These are phyloP conservation scores for Crenichthys baileyi DNA, from an alignment of 2,797 vertebrate species.

Conservation along the genomic window DNA sequence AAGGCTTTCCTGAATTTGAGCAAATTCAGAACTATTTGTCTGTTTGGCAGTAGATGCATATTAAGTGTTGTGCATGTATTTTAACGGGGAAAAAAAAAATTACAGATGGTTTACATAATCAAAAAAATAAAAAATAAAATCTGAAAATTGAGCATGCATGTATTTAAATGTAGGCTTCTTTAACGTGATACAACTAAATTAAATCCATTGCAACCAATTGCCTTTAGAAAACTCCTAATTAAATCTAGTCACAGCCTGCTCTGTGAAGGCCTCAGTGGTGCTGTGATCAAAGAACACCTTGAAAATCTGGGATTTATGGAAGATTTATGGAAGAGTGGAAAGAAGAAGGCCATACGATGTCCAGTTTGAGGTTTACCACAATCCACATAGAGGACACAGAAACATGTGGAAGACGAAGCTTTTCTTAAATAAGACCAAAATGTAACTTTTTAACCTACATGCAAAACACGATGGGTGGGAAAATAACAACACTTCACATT, in stretches of 20 bases:
- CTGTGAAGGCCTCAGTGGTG: not conserved
- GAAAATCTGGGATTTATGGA: not conserved
- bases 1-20: not conserved
- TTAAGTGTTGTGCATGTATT: not conserved
- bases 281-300: not conserved
- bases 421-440: not conserved
- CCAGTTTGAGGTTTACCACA: not conserved
- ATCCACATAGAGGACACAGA: not conserved
- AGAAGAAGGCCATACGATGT: not conserved
- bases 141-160: not conserved
- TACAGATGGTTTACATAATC: not conserved
- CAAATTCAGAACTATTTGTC: constrained; percentile 3
- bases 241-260: not conserved
- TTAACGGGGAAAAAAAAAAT: not conserved
- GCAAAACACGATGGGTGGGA: not conserved
- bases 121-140: not conserved
- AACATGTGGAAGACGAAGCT: not conserved
- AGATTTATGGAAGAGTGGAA: not conserved
- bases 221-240: not conserved
- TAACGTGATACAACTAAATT: not conserved
- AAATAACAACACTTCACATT: not conserved
- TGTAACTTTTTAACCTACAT: not conserved
- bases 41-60: not conserved
- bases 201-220: not conserved
- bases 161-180: not conserved